Conservation (phyloP, 92 coral and sea anemone genomes). For the Epizoanthus scotinus region DNA sequence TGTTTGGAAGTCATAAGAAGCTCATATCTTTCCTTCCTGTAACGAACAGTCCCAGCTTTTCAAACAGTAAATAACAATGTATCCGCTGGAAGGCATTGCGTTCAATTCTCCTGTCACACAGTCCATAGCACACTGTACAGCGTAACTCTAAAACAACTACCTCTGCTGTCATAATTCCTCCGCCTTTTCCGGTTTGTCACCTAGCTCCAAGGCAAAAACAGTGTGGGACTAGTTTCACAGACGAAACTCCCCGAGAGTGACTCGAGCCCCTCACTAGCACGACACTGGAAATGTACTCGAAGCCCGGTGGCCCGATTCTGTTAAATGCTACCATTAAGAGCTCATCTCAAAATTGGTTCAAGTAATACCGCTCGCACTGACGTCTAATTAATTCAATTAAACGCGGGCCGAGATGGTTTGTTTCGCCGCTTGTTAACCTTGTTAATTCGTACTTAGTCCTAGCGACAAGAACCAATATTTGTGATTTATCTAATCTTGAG, state of each 20-base stretch:
- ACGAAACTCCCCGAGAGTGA: background rate
- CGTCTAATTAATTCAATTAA: constrained; percentile 77
- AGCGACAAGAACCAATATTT: constrained; percentile 60
- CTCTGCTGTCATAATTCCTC: constrained; percentile 59
- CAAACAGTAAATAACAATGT: background rate
- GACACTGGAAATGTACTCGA: background rate
- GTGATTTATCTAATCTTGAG: constrained; percentile 53
- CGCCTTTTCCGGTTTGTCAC: constrained; percentile 83
- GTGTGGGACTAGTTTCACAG: constrained; percentile 40
- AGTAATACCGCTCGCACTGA: constrained; percentile 70
- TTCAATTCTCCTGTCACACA: no score
- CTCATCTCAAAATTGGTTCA: constrained; percentile 67
- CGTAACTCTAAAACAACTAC: constrained; percentile 31
- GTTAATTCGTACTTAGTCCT: constrained; percentile 56
- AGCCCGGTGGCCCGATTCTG: constrained; percentile 62
- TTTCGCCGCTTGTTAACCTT: constrained; percentile 77
- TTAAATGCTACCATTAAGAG: constrained; percentile 83
- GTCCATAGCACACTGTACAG: background rate
- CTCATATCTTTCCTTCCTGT: background rate
- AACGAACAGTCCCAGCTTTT: background rate
- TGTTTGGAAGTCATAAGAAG: constrained; percentile 5
- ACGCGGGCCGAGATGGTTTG: constrained; percentile 41
- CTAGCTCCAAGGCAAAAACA: constrained; percentile 70
- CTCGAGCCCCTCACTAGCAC: background rate
- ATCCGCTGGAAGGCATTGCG: no score